Base-by-base conservation (phyloP, 2,113 vertebrate species). In the Ammospiza nelsoni region DNA sequence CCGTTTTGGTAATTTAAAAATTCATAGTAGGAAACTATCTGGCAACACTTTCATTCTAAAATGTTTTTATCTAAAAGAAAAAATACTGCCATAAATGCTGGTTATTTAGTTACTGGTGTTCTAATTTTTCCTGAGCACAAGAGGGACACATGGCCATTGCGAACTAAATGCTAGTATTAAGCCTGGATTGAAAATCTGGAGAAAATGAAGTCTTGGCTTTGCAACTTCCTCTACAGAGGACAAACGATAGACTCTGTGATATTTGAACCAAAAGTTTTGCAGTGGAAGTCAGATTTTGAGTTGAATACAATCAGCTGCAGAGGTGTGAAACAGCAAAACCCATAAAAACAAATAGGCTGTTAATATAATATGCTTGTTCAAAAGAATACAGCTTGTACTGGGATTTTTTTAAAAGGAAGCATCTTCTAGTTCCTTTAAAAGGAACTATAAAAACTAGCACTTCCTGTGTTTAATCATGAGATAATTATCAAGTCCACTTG, bases 401-500 rank as follows among this genome's bases (percentile, higher is more conserved):
- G 25, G 61, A 7, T 35, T 61, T 82, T 86, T 83, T 35, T 1
- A 18, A 82, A 79, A 72, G 41, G 35, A 91, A 11, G 12, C 5
- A 33, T 85, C 41, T 92, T 94, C 39, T 41, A 41, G 39, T 41
- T 41, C 39, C 39, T 41, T 41, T 41, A 41, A 41, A 92, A 75
- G 55, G 37, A 58, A 22, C n/a, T 62, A 7, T 69, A 65, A 68
- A 81, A 89, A 18, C 49, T 81, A 91, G 87, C 41, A 25, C 28
- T 87, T 87, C 33, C 54, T 87, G 35, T 73, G 31, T 65, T 94
- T 87, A 89, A 68, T 41, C 33, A 48, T 65, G 52, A 91, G n/a
- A 28, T 61, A 78, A 81, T 89, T 65, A 89, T 72, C 48, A 41
- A 83, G 69, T 76, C 54, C n/a, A 28, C 74, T 92, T 94, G n/a